phyloP scores from a whole-genome alignment of 2,888 invertebrate genomes.

The Philereme transversata region DNA sequence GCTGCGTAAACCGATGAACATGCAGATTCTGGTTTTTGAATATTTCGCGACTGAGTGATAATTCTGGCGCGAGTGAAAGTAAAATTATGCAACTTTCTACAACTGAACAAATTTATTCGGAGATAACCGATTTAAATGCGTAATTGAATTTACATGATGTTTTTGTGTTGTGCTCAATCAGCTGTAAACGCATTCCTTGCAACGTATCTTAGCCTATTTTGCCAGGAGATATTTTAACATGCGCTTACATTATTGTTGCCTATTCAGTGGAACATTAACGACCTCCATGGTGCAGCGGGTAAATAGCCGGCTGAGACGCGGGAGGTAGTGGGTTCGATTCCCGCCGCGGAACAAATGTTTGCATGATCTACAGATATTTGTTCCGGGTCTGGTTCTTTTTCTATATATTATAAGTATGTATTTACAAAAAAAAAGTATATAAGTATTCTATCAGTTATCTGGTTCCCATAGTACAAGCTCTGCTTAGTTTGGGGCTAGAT shows the following conservation, averaged over 20 bases:
- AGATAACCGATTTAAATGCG: conserved; percentile 47
- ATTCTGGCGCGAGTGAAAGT: conserved; percentile 76
- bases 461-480: no score
- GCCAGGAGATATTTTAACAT: conserved; percentile 2
- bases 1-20: conserved; percentile 61
- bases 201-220: conserved; percentile 4
- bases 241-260: not conserved
- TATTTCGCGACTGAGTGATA: conserved; percentile 67
- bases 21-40: conserved; percentile 72
- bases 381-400: no score
- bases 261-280: not conserved
- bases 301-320: no score
- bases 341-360: no score
- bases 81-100: conserved; percentile 82
- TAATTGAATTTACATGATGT: conserved; percentile 38
- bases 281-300: no score
- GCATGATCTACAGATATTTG: no score
- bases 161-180: conserved; percentile 25
- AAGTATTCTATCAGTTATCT: no score
- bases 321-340: no score
- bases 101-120: conserved; percentile 46
- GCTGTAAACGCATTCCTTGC: conserved; percentile 17
- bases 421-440: no score
- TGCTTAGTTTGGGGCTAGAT: no score
- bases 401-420: no score